phyloP scores from a whole-genome alignment of 2,797 vertebrate species.

The Macrochelys suwanniensis region DNA sequence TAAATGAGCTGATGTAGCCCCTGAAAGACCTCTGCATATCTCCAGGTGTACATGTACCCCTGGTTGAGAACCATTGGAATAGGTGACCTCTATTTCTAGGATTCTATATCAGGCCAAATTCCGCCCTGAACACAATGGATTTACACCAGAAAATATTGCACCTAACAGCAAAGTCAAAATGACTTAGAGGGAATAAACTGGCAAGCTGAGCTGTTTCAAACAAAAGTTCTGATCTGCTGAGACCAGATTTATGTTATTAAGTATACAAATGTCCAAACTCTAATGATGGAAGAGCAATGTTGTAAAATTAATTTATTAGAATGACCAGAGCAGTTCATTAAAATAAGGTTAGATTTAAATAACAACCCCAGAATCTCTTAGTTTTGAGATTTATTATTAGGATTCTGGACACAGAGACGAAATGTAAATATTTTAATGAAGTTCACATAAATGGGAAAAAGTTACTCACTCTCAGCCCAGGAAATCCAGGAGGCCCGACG shows the following conservation, averaged over 20 bases:
- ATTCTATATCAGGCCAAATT: neutral
- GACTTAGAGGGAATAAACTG: neutral
- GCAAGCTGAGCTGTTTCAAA: neutral
- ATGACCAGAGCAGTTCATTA: neutral
- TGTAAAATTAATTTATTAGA: neutral
- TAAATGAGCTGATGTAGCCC: too few species aligned
- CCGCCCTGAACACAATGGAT: neutral
- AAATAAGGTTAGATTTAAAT: neutral
- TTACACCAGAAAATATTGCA: neutral
- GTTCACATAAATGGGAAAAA: constrained; percentile 4
- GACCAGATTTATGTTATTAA: neutral
- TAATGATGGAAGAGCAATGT: neutral
- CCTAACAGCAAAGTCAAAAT: neutral
- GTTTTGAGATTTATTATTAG: neutral
- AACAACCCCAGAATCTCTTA: neutral
- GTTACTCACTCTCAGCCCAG: constrained; percentile 92
- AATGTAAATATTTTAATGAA: constrained; percentile 2
- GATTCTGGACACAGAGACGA: neutral
- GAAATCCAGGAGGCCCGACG: constrained; percentile 91
- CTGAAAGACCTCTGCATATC: too few species aligned
- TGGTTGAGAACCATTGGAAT: neutral
- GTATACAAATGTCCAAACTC: neutral
- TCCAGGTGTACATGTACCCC: too few species aligned
- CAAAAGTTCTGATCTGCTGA: neutral
- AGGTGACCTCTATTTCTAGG: neutral